Conservation (phyloP, 1,140 invertebrate species). For the Dolichoris vasculosae region DNA sequence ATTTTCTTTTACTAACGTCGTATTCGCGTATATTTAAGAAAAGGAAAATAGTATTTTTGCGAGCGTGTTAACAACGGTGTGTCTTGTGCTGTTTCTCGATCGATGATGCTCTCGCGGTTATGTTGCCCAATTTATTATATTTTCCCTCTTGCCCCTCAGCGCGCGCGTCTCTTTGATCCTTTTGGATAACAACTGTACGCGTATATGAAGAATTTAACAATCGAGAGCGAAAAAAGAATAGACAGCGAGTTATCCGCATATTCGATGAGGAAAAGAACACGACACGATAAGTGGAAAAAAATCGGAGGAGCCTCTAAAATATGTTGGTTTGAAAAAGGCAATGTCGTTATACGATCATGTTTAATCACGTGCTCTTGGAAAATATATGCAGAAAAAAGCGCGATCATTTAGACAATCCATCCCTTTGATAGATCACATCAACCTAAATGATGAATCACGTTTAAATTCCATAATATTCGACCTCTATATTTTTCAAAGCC, state of each 20-base stretch:
- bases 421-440: too few species aligned
- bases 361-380: background rate
- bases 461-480: too few species aligned
- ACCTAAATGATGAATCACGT: too few species aligned
- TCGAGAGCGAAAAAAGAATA: background rate
- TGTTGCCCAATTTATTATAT: constrained; percentile 5
- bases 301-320: background rate
- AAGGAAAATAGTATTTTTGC: background rate
- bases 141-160: constrained; percentile 12
- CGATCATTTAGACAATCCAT: too few species aligned
- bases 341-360: background rate
- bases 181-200: background rate
- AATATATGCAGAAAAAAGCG: background rate
- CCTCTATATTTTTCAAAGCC: too few species aligned
- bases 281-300: background rate
- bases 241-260: background rate
- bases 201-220: background rate
- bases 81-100: background rate
- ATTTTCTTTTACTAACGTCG: background rate
- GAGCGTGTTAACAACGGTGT: background rate
- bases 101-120: constrained; percentile 3
- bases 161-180: constrained; percentile 8
- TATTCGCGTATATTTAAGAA: background rate
- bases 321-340: background rate
- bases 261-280: background rate